Evolutionary conservation across 2,797 vertebrate species (phyloP).

Genomic region (Moxostoma hubbsi): DNA sequence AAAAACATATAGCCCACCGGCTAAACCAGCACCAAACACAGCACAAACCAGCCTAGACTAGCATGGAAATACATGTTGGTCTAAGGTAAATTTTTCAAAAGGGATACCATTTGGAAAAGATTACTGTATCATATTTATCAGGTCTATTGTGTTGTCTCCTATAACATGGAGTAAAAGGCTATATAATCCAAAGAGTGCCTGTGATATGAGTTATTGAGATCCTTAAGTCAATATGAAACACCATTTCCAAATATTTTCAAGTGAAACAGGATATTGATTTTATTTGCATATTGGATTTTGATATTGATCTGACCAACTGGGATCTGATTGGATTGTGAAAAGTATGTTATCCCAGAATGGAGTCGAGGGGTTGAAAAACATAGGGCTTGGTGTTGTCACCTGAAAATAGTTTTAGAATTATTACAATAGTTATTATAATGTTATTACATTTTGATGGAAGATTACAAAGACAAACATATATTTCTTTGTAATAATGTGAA

Average conservation of each 20-base stretch:
- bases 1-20: not conserved
- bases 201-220: conserved; percentile 12
- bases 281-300: too few species aligned
- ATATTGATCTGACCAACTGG: too few species aligned
- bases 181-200: conserved; percentile 26
- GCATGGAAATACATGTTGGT: not conserved
- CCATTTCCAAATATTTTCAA: conserved; percentile 1
- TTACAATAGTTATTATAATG: too few species aligned
- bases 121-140: conserved; percentile 13
- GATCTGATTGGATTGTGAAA: too few species aligned
- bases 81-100: not conserved
- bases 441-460: too few species aligned
- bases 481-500: too few species aligned
- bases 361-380: too few species aligned
- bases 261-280: conserved; percentile 1
- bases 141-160: conserved; percentile 2
- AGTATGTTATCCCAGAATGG: too few species aligned
- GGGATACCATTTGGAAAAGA: not conserved
- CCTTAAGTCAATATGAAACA: conserved; percentile 13
- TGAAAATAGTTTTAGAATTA: too few species aligned
- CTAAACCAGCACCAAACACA: not conserved
- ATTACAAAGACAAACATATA: too few species aligned
- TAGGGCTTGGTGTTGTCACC: too few species aligned
- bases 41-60: not conserved
- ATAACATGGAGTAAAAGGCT: conserved; percentile 26